Conservation (phyloP, 2,888 invertebrate genomes). For the Cataglyphis cursor region DNA sequence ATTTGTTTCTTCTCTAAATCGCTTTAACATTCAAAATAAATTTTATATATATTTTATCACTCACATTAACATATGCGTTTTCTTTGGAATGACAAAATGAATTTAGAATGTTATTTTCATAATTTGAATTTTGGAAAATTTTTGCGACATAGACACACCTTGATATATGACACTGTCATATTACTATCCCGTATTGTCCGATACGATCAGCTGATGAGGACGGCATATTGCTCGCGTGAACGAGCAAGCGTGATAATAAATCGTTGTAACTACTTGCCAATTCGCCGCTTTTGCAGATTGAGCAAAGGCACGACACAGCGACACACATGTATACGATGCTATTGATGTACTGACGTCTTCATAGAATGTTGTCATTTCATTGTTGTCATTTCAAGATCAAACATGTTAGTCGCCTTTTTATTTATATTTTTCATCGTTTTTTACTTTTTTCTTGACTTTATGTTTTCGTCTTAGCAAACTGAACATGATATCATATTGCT, state of each 20-base stretch:
- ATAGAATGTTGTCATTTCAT: constrained; percentile 72
- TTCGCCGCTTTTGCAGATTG: constrained; percentile 76
- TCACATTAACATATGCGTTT: background rate
- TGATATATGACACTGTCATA: constrained; percentile 63
- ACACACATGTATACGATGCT: constrained; percentile 3
- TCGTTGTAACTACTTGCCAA: constrained; percentile 79
- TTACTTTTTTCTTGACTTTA: constrained; percentile 43
- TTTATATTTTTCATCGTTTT: background rate
- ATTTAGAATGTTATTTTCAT: background rate
- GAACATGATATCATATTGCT: constrained; percentile 49
- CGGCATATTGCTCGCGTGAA: constrained; percentile 67
- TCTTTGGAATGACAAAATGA: background rate
- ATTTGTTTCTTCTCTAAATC: background rate
- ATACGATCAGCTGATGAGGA: constrained; percentile 66
- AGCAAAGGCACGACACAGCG: constrained; percentile 62
- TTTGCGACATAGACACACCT: constrained; percentile 38
- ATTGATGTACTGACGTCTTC: constrained; percentile 73
- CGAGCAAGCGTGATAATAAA: constrained; percentile 69
- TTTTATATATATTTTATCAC: background rate
- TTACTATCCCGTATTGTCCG: constrained; percentile 54
- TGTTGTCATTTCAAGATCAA: constrained; percentile 48
- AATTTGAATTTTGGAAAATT: background rate
- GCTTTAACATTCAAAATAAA: background rate
- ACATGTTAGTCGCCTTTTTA: constrained; percentile 39
- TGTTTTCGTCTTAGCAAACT: constrained; percentile 32